Conservation (phyloP, 2,888 invertebrate species). For the Rambutsinella grinnellia region DNA sequence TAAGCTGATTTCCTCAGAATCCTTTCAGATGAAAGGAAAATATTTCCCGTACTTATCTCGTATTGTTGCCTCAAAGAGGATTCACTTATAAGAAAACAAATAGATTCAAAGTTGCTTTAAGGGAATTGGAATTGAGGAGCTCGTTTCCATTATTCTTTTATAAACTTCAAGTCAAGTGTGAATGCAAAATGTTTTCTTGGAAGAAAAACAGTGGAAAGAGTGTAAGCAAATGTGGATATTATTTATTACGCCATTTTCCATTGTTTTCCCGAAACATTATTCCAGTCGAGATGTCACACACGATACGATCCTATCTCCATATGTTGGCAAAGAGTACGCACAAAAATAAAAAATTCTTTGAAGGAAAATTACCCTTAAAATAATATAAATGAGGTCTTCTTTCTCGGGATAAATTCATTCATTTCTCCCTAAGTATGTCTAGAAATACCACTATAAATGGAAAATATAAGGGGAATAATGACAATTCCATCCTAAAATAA, state of each 20-base stretch:
- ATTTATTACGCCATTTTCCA: conserved; percentile 44
- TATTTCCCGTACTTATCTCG: background rate
- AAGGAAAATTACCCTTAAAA: conserved; percentile 20
- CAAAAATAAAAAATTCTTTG: background rate
- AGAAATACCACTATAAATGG: background rate
- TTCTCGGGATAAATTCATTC: background rate
- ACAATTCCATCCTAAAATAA: conserved; percentile 23
- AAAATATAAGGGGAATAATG: conserved; percentile 1
- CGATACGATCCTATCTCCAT: background rate
- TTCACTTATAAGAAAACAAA: background rate
- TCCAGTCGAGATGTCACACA: conserved; percentile 34
- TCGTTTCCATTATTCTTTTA: background rate
- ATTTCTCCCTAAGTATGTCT: background rate
- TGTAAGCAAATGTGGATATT: conserved; percentile 40
- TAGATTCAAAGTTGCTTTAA: background rate
- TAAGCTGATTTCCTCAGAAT: background rate
- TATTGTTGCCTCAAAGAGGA: background rate
- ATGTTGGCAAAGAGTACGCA: background rate
- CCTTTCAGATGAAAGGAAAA: conserved; percentile 1
- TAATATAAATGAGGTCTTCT: conserved; percentile 7
- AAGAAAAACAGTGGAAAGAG: conserved; percentile 6
- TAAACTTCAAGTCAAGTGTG: conserved; percentile 27
- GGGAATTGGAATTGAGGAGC: conserved; percentile 6
- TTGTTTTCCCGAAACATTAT: conserved; percentile 49
- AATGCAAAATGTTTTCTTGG: conserved; percentile 7